phyloP scores from a whole-genome alignment of 1,140 invertebrate species.

The Heliconius hermathena region DNA sequence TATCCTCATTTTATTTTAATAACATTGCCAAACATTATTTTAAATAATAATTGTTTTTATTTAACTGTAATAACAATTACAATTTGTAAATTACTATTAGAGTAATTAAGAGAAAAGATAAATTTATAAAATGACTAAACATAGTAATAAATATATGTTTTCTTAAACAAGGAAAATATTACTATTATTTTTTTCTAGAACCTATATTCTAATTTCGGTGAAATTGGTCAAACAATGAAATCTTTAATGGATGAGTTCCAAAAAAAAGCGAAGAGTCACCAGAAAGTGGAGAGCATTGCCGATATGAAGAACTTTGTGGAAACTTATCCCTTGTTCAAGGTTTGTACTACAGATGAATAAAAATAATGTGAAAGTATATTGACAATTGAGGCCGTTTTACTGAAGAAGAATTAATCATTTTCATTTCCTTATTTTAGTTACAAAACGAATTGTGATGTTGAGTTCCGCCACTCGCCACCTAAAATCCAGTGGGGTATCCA shows the following conservation, averaged over 20 bases:
- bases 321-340: slow-evolving; percentile 98
- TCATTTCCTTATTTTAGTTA: too few species aligned
- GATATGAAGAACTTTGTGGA: slow-evolving; percentile 99
- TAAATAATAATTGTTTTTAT: too few species aligned
- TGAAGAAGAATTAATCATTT: not conserved
- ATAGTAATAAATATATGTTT: slow-evolving; percentile 9
- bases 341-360: slow-evolving; percentile 39
- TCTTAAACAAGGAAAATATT: not conserved
- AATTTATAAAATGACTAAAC: slow-evolving; percentile 2
- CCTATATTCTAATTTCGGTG: slow-evolving; percentile 98
- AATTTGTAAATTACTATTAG: too few species aligned
- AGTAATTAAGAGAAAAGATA: too few species aligned
- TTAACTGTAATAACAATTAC: too few species aligned
- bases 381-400: not conserved
- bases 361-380: too few species aligned
- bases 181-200: slow-evolving; percentile 88
- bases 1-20: too few species aligned
- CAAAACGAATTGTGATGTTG: too few species aligned
- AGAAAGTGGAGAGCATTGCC: slow-evolving; percentile 98
- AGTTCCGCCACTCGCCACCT: too few species aligned
- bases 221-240: slow-evolving; percentile 99
- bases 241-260: slow-evolving; percentile 99
- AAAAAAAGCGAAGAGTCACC: slow-evolving; percentile 95
- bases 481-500: too few species aligned
- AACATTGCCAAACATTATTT: too few species aligned